Evolutionary conservation across 2,888 invertebrate species (phyloP), one percentile per base, ranked within the genome.

Genomic region (Heliconius aoede): DNA sequence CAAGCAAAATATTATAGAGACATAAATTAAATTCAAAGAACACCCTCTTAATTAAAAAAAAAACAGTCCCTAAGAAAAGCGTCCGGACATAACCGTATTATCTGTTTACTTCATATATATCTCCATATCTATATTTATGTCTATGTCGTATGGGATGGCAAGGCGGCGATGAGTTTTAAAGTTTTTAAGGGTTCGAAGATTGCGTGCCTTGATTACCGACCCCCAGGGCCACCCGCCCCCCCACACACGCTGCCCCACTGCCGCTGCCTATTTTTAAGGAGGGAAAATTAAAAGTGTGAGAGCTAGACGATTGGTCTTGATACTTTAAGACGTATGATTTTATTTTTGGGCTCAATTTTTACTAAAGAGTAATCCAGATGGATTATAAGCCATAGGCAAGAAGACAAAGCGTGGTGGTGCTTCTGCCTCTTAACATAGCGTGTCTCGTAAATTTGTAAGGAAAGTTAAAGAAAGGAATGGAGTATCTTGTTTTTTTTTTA

Each of bases 171-270:
- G 94, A 94, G 94, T 94, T 94, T 94, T 94, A 94, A 95, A 95
- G 95, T 94, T 95, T 95, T 95, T 94, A 95, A 95, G 94, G 95
- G 95, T 94, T 94, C 94, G 95, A 95, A 95, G 95, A 95, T 95
- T 95, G 95, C 95, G 95, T 95, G 95, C 95, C 95, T 95, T 95
- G 95, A 95, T 95, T 94, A 95, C 94, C 91, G 90, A 86, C 89
- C 89, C 88, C 85, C 86, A 85, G 87, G 85, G 84, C 83, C 36
- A 36, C 46, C 46, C 46, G 18, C 46, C 36, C 3, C 36, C 36
- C 46, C 88, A 90, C 90, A 90, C 90, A 91, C 91, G 88, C 85
- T 84, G 83, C 85, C 84, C 89, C 88, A 90, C 92, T 93, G 90
- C 89, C 88, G 89, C 92, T 93, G 90, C 93, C 93, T 91, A 90